Percentiles rank a stretch among this genome's conserved stretches.
Conservation (phyloP, 2,113 vertebrate genomes). For the Clinocottus analis region DNA sequence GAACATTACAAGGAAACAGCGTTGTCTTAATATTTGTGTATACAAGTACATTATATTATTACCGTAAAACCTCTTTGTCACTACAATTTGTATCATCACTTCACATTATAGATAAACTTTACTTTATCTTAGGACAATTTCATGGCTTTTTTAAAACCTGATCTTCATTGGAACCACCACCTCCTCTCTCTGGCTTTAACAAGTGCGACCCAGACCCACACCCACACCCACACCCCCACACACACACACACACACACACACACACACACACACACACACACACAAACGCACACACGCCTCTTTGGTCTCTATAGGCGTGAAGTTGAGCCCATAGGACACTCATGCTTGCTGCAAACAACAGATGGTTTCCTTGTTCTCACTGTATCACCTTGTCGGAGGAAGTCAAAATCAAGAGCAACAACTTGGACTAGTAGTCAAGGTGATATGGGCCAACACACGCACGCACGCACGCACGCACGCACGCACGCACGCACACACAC, state of each 20-base stretch:
- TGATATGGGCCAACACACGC: neutral
- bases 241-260: neutral
- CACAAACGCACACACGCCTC: constrained; percentile 4
- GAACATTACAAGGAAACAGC: neutral
- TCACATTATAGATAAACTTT: neutral
- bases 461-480: neutral
- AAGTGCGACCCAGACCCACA: no score
- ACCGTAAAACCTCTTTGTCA: neutral
- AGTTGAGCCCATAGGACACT: constrained; percentile 69
- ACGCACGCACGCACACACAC: no score
- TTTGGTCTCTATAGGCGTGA: constrained; percentile 48
- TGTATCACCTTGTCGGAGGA: constrained; percentile 64
- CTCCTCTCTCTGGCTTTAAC: neutral
- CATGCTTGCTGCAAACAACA: constrained; percentile 68
- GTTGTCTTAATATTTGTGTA: neutral
- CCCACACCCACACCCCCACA: neutral
- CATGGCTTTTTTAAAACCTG: neutral
- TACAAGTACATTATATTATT: neutral
- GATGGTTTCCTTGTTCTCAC: constrained; percentile 72
- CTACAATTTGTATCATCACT: neutral
- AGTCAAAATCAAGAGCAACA: constrained; percentile 65
- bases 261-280: no score
- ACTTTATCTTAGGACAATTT: neutral
- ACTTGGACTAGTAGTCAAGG: constrained; percentile 32
- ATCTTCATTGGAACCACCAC: neutral